Base-by-base conservation (phyloP, 2,797 vertebrate genomes). In the Okamejei kenojei region DNA sequence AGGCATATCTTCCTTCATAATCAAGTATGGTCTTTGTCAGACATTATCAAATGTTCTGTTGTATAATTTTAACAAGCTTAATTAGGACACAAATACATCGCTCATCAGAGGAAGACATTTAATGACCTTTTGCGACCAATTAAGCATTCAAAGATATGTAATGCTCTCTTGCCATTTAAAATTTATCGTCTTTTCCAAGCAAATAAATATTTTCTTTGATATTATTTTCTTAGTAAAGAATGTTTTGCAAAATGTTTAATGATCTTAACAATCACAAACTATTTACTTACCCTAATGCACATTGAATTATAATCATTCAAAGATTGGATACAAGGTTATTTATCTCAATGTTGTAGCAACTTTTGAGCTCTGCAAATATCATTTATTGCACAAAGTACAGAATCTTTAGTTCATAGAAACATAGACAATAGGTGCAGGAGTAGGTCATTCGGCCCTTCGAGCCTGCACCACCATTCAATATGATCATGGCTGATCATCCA, bases 201-300 rank as follows among this genome's bases (percentile, higher is more conserved):
- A 17, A 63, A 78, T 81, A 93, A 92, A 93, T 81, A 68, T 79
- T 93, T 74, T 29, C 32, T 71, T 45, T 93, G 93, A 76, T 29
- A 79, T 11, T 45, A 45, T 45, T 45, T 45, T 90, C 26, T 93
- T 84, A 35, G 58, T 29, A 88, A 93, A 79, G 73, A 63, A 93
- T 35, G 10, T 76, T 82, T 76, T 35, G 79, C 54, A 45, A 90
- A 35, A 90, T 13, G 26, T 91, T 90, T 19, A 38, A 38, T 71
- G 23, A 71, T 38, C 35, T 74, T 19, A 74, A 68, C 13, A 68
- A 63, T 63, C 82, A 65, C 15, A 86, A 86, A 86, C 58, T n/a
- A 13, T 23, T 81, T 86, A 63, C 2, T 84, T 86, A 86, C 29
- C 58, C 63, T 29, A 65, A 32, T 15, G 61, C 38, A 81, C 54